Evolutionary conservation across 2,113 vertebrate species (phyloP), one percentile per base, ranked within the genome.

Genomic region (Gobiocypris rarus): DNA sequence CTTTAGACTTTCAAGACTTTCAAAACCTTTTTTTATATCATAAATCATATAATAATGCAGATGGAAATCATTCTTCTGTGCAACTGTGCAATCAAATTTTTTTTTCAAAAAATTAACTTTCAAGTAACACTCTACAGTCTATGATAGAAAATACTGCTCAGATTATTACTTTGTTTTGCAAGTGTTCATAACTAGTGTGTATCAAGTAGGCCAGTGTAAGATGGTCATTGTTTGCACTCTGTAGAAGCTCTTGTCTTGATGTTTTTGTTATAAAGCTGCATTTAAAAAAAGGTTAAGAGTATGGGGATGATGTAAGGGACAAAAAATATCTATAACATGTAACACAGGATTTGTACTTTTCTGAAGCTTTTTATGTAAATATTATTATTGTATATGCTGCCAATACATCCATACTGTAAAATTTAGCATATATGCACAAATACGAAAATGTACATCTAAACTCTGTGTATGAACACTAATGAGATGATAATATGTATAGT

Each of bases 381-480:
- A 63, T 2, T 14, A 31, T 17, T 31, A 17, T 31, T 65, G 15
- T 34, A 34, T 67, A 67, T 67, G 28, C 8, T 34, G 3, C 28
- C 63, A 67, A 26, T 15, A 69, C 31, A 69, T 69, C 8, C 34
- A 10, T 69, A 69, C 22, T 38, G 31, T 22, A 69, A 1, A 69
- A 34, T 67, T 67, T 19, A 67, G 6, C 17, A 31, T 63, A 31
- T 17, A 67, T 34, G 28, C 14, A 31, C 15, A 65, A 7, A 65
- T 19, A 34, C 2, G 19, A 34, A 34, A 65, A 19, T 15, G 0
- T 0, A 63, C 24, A 9, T 63, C 13, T 65, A 31, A 65, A 34
- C 14, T 0, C 0, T 38, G 8, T 19, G 4, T 34, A 34, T 9
- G 7, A n/a, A n/a, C n/a, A n/a, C n/a, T n/a, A n/a, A n/a, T n/a